Base-by-base conservation (phyloP, 2,888 invertebrate species). In the Himalopsyche tibetana region DNA sequence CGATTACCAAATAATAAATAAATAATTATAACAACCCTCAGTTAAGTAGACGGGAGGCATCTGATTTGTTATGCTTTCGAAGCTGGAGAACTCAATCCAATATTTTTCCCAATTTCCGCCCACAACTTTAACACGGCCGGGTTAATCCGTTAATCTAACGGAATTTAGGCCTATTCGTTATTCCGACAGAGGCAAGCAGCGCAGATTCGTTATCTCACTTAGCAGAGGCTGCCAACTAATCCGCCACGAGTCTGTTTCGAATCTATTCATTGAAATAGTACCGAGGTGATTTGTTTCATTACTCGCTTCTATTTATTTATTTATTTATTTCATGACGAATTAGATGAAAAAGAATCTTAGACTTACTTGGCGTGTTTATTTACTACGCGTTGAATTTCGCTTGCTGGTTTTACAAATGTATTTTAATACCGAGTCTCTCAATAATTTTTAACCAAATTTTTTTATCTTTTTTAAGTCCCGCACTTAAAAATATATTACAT, bases 91-190 rank as follows among this genome's bases (percentile, higher is more conserved):
- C 63, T 63, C 63, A 19, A 63, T 63, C 63, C 63, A 63, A 63
- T 63, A 63, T 63, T 63, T 63, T 63, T 63, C 63, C 63, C 63
- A 63, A 63, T 63, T 63, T 63, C 63, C 63, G 63, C 19, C 63
- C 63, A 19, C 63, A 63, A 63, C 19, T 63, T 63, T 63, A 63
- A 63, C 63, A 63, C 63, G 28, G 63, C 63, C 63, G 63, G 63
- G 63, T 63, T 63, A 63, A 63, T 63, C 63, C 63, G 63, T 63
- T 63, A 63, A 63, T 63, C 63, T 63, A 63, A 63, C 63, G 19
- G 63, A 19, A 6, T 63, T 63, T 63, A 63, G 28, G 19, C 63
- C 63, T 63, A 63, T 63, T 63, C 63, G 63, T 63, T 63, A 63
- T 63, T 63, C 63, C 63, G 63, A 63, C 63, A 63, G 63, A 63